A percentile compares a stretch with the other conserved stretches of the same genome.
phyloP scores from a whole-genome alignment of 2,113 vertebrate species.

The Petrocephalus microphthalmus region DNA sequence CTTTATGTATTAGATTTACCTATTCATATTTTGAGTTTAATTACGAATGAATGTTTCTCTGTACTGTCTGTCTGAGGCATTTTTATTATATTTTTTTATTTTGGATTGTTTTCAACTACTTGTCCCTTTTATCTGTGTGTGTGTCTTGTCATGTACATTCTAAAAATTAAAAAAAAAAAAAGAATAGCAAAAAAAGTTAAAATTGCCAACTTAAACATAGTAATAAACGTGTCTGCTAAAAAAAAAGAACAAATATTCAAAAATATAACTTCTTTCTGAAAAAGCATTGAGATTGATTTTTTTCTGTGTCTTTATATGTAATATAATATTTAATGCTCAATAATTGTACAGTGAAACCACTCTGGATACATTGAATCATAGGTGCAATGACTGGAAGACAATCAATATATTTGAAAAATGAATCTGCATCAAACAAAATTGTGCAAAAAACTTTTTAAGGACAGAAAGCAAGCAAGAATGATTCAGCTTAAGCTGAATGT shows the following conservation, averaged over 20 bases:
- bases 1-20: conserved; percentile 19
- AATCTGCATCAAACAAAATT: neutral
- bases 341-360: neutral
- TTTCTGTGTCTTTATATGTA: conserved; percentile 15
- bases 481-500: neutral
- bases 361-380: conserved; percentile 11
- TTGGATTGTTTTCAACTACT: conserved; percentile 10
- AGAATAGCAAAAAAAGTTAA: neutral
- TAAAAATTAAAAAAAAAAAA: neutral
- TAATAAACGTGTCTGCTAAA: conserved; percentile 19
- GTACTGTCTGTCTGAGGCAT: neutral
- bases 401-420: neutral
- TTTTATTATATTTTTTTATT: neutral
- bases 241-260: neutral
- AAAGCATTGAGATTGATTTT: conserved; percentile 6
- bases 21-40: conserved; percentile 19
- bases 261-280: neutral
- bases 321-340: neutral
- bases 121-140: conserved; percentile 2
- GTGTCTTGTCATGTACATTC: conserved; percentile 17
- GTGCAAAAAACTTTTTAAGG: neutral
- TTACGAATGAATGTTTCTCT: conserved; percentile 4
- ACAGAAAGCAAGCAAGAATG: neutral
- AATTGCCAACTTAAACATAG: conserved; percentile 8
- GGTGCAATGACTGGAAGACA: conserved; percentile 11